A percentile compares a stretch with the other conserved stretches of the same genome.
phyloP scores from a whole-genome alignment of 2,888 invertebrate species.

The Ephialtes manifestator region DNA sequence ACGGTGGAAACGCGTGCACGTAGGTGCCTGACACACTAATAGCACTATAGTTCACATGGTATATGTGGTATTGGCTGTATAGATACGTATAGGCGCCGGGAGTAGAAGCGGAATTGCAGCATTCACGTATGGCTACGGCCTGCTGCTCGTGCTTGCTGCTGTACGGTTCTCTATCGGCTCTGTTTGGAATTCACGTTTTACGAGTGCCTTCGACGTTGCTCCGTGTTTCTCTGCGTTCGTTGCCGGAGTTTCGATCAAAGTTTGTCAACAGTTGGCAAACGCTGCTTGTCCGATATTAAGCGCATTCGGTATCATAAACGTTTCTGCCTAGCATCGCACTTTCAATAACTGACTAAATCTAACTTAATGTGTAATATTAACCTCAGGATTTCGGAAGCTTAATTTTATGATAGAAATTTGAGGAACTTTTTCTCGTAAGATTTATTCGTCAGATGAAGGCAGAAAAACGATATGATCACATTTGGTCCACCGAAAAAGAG shows the following conservation, averaged over 20 bases:
- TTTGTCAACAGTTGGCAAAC: slow-evolving; percentile 58
- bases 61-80: slow-evolving; percentile 15
- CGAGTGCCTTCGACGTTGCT: slow-evolving; percentile 27
- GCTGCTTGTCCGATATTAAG: slow-evolving; percentile 10
- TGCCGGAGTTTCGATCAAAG: slow-evolving; percentile 49
- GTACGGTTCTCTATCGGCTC: slow-evolving; percentile 44
- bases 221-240: slow-evolving; percentile 6
- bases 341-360: not conserved
- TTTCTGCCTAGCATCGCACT: slow-evolving; percentile 4
- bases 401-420: not conserved
- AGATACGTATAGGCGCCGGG: slow-evolving; percentile 1
- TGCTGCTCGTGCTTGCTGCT: slow-evolving; percentile 1
- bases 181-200: slow-evolving; percentile 58
- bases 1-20: slow-evolving; percentile 24
- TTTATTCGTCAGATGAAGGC: too few species aligned
- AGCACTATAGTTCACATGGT: not conserved
- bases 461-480: too few species aligned
- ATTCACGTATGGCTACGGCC: not conserved
- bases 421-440: too few species aligned
- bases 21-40: slow-evolving; percentile 28
- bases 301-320: slow-evolving; percentile 1
- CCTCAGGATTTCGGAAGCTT: not conserved
- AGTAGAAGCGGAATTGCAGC: slow-evolving; percentile 25
- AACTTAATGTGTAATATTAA: not conserved
- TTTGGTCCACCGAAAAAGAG: too few species aligned